phyloP scores from a whole-genome alignment of 2,113 vertebrate genomes.

The Chaetodon auriga region DNA sequence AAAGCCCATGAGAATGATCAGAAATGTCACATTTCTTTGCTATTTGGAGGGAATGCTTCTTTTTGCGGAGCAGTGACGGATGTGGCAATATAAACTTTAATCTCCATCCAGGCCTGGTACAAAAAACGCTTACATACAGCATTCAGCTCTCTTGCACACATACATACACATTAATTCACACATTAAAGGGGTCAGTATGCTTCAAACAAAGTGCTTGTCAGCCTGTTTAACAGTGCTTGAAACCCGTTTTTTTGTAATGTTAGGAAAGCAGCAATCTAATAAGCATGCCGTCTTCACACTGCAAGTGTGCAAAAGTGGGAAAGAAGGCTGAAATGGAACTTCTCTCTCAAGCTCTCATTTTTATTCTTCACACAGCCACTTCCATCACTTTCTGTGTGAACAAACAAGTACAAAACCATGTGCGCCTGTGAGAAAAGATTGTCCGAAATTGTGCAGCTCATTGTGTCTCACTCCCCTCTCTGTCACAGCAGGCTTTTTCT shows the following conservation, averaged over 20 bases:
- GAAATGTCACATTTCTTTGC: conserved; percentile 53
- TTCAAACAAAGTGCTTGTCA: conserved; percentile 26
- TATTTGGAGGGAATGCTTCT: conserved; percentile 42
- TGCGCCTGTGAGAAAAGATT: conserved; percentile 21
- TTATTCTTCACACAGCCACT: conserved; percentile 2
- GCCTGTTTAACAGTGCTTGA: conserved; percentile 31
- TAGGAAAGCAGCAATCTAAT: background rate
- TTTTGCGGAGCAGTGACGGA: conserved; percentile 18
- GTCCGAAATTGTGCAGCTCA: background rate
- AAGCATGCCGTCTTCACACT: background rate
- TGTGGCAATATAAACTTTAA: conserved; percentile 28
- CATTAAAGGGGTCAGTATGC: conserved; percentile 16
- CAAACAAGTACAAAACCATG: conserved; percentile 8
- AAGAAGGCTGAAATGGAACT: background rate
- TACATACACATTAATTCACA: conserved; percentile 18
- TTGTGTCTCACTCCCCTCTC: background rate
- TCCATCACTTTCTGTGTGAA: background rate
- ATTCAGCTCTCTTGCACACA: background rate
- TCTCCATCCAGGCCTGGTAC: conserved; percentile 6
- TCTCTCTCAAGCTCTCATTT: background rate
- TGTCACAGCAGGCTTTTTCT: background rate
- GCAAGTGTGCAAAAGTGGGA: conserved; percentile 14
- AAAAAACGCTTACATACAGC: conserved; percentile 6
- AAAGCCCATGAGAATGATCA: conserved; percentile 49
- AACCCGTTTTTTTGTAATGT: background rate